A percentile compares a stretch with the other conserved stretches of the same genome.
phyloP scores from a whole-genome alignment of 2,888 invertebrate species.

The Griposia aprilina region DNA sequence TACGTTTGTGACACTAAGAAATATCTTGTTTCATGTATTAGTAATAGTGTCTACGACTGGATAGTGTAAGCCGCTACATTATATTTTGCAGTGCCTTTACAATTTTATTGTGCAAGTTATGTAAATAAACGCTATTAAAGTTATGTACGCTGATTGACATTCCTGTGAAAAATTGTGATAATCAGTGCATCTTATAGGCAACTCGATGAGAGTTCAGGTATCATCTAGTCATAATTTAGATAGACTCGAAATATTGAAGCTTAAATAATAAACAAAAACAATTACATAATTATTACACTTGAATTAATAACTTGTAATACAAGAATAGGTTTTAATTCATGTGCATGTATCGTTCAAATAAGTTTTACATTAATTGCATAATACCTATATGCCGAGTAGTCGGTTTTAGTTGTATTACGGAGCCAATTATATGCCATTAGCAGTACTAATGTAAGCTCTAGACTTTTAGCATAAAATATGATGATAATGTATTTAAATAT shows the following conservation, averaged over 20 bases:
- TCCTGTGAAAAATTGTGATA: slow-evolving; percentile 68
- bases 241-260: slow-evolving; percentile 65
- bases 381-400: slow-evolving; percentile 57
- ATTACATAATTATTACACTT: slow-evolving; percentile 39
- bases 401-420: slow-evolving; percentile 50
- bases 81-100: slow-evolving; percentile 79
- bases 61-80: slow-evolving; percentile 65
- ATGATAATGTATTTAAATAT: slow-evolving; percentile 58
- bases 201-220: slow-evolving; percentile 54
- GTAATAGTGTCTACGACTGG: slow-evolving; percentile 61
- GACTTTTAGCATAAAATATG: slow-evolving; percentile 34
- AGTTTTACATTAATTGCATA: slow-evolving; percentile 66
- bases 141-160: slow-evolving; percentile 67
- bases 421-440: slow-evolving; percentile 67
- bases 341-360: slow-evolving; percentile 43
- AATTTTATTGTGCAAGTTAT: slow-evolving; percentile 68
- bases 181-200: slow-evolving; percentile 66
- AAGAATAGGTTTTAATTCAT: slow-evolving; percentile 41
- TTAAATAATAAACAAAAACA: slow-evolving; percentile 41
- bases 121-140: slow-evolving; percentile 54
- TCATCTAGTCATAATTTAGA: slow-evolving; percentile 74
- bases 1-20: slow-evolving; percentile 32
- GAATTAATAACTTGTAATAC: slow-evolving; percentile 36
- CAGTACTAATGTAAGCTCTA: slow-evolving; percentile 57
- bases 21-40: slow-evolving; percentile 45